Percentiles rank a stretch among this genome's conserved stretches.
phyloP scores from a whole-genome alignment of 2,797 vertebrate genomes.

The Eospalax fontanierii region DNA sequence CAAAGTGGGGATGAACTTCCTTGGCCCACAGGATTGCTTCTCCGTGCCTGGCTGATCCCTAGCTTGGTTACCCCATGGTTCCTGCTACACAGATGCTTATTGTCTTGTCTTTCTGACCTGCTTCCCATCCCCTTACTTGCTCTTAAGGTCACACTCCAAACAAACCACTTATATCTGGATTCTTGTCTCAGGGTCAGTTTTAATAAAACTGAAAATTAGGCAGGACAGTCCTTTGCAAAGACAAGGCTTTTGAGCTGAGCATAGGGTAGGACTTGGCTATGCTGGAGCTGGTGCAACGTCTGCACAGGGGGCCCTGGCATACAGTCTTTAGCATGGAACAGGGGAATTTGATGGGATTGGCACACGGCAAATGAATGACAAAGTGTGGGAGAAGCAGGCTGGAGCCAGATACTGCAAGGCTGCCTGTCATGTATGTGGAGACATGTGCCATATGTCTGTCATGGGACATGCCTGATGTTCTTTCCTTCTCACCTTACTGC shows the following conservation, averaged over 20 bases:
- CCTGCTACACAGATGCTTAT: background rate
- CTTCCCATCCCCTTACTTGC: background rate
- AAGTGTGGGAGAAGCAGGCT: background rate
- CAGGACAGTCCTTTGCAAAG: background rate
- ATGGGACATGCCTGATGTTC: background rate
- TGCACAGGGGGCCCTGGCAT: background rate
- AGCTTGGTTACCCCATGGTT: background rate
- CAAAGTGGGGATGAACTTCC: background rate
- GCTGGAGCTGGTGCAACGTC: too few species aligned
- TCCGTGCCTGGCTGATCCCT: background rate
- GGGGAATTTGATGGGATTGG: background rate
- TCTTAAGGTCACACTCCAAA: background rate
- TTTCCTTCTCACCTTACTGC: background rate
- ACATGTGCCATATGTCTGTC: background rate
- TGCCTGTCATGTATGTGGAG: background rate
- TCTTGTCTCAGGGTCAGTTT: background rate
- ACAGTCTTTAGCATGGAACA: background rate
- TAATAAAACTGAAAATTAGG: background rate
- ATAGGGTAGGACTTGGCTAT: background rate
- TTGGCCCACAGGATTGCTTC: background rate
- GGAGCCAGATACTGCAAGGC: background rate
- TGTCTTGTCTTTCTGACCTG: background rate
- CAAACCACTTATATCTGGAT: background rate
- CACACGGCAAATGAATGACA: background rate
- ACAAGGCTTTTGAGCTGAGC: background rate